Percentiles rank a stretch among this genome's conserved stretches.
phyloP scores from a whole-genome alignment of 2,888 invertebrate species.

The Gymnosoma rotundatum region DNA sequence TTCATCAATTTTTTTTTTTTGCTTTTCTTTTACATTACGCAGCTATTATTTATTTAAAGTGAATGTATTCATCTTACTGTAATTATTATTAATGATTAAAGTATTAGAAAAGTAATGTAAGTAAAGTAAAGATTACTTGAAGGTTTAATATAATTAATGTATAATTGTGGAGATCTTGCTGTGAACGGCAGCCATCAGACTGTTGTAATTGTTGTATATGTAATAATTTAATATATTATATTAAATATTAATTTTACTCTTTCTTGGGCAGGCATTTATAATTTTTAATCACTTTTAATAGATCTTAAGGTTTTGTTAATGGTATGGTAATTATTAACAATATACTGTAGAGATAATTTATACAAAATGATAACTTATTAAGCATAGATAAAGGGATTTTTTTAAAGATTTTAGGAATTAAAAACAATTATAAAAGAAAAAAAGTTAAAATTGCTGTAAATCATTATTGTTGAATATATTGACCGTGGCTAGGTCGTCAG shows the following conservation, averaged over 20 bases:
- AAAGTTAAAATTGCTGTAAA: too few species aligned
- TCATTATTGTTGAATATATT: too few species aligned
- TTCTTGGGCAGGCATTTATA: constrained; percentile 27
- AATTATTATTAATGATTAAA: constrained; percentile 64
- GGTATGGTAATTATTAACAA: too few species aligned
- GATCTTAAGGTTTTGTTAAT: background rate
- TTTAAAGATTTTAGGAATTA: too few species aligned
- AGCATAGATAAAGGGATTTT: too few species aligned
- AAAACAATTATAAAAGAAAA: too few species aligned
- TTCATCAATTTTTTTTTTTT: background rate
- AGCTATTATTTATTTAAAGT: constrained; percentile 1
- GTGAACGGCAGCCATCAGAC: constrained; percentile 68
- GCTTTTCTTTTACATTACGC: constrained; percentile 1
- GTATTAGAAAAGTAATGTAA: constrained; percentile 17
- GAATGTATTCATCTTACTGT: background rate
- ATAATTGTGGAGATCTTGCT: constrained; percentile 54
- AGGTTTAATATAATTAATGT: constrained; percentile 19
- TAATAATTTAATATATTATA: constrained; percentile 23
- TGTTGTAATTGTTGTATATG: constrained; percentile 24
- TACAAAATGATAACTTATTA: too few species aligned
- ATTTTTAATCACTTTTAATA: constrained; percentile 48
- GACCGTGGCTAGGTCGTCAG: too few species aligned
- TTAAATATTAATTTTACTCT: constrained; percentile 20
- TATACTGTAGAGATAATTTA: too few species aligned
- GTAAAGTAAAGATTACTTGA: constrained; percentile 40